Evolutionary conservation across 2,888 invertebrate species (phyloP), one percentile per base, ranked within the genome.

Genomic region (Cataglyphis cursor): DNA sequence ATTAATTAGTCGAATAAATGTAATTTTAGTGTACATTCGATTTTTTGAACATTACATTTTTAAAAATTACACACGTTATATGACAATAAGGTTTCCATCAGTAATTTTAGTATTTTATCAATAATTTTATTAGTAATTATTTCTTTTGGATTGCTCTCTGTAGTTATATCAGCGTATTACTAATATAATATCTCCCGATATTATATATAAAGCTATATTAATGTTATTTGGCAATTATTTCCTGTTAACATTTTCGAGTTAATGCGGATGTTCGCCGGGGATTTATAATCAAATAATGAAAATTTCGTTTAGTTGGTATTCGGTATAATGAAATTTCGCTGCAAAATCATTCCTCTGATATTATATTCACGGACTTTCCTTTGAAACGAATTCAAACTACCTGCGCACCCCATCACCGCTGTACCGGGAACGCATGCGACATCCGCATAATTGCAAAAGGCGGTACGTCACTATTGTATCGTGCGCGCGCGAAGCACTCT

Each of bases 391-490:
- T 78, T 70, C 12, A 44, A 48, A 35, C 54, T 76, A 68, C 12
- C 10, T 76, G 78, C 21, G 41, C 76, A 44, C 8, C n/a, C 51
- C 51, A 18, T 48, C 44, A 35, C 48, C 8, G 35, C 8, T 31
- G 15, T 44, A 44, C 28, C n/a, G 12, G 41, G 64, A 76, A 65
- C 65, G 51, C 72, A 81, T 65, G 80, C 64, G 70, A 70, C 80
- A 82, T 62, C 76, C 70, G 89, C 51, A 51, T 88, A 90, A 90
- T 90, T 88, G 87, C 84, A 85, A 90, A 51, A 74, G 83, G 80
- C 83, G 61, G 75, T 90, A 83, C 73, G 84, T 89, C 90, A 89
- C 83, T 85, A 82, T 84, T 86, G 84, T 83, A 84, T 82, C 76
- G 74, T 59, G 65, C 81, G 66, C 65, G n/a, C 41, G 44, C 44